Evolutionary conservation across 2,888 invertebrate species (phyloP), one percentile per base, ranked within the genome.

Genomic region (Mythimna albipuncta): DNA sequence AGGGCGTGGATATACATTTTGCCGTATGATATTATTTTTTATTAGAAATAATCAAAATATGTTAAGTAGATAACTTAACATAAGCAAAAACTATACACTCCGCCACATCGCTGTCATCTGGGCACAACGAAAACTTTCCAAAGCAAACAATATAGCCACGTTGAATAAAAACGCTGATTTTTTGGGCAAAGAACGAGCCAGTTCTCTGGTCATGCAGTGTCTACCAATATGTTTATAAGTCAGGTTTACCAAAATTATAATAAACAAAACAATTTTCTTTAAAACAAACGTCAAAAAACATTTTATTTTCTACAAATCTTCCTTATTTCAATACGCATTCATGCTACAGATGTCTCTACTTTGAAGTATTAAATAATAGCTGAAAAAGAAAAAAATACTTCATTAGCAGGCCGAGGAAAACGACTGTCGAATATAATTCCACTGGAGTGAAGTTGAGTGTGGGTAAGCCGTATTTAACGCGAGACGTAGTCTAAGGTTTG

Each of bases 391-490:
- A 79, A 81, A 83, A 75, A 71, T 71, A 83, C 81, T 83, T 83
- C 81, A 69, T 80, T 81, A 83, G 67, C 81, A 71, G 68, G 58
- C 81, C 57, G 64, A 83, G 75, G 11, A 66, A 75, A 83, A 83
- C 83, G 83, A 69, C 83, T 59, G 80, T 71, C 75, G 68, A 81
- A 81, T 83, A 83, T 81, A 81, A 81, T 81, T 81, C 65, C 32
- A 65, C 64, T 75, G 81, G 65, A 81, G 84, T 79, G 81, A 78
- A 83, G 71, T 76, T 72, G 84, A 72, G 86, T 85, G 86, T 84
- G 81, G 85, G 84, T 85, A 85, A 85, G 86, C 74, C 81, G 83
- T 81, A 69, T 83, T 83, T 85, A 85, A 85, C 83, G 81, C 71
- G 81, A 80, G 81, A 80, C 65, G 66, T 57, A 78, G 70, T 54